Evolutionary conservation across 1,140 invertebrate species (phyloP).

Genomic region (Homalodisca vitripennis): DNA sequence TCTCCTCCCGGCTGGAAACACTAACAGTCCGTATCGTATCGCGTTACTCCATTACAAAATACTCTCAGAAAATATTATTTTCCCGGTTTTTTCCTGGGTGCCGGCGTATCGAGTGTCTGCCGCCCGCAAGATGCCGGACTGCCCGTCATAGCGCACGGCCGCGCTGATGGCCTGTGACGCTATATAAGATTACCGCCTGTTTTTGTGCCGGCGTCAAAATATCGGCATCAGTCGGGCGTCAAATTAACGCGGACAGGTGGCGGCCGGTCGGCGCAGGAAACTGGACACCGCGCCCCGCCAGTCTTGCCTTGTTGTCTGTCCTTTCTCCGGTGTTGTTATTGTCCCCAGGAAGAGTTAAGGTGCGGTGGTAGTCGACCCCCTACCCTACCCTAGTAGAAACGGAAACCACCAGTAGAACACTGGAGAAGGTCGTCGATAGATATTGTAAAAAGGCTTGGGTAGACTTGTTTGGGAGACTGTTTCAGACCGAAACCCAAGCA

Average conservation of each 20-base stretch:
- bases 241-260: slow-evolving; percentile 7
- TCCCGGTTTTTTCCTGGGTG: slow-evolving; percentile 15
- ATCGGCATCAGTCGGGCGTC: not conserved
- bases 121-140: not conserved
- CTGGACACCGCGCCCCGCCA: not conserved
- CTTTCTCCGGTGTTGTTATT: too few relatives aligned
- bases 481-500: too few relatives aligned
- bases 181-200: slow-evolving; percentile 26
- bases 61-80: slow-evolving; percentile 26
- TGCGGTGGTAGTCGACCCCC: too few relatives aligned
- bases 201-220: slow-evolving; percentile 23
- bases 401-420: too few relatives aligned
- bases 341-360: too few relatives aligned
- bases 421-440: too few relatives aligned
- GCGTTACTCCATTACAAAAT: slow-evolving; percentile 24
- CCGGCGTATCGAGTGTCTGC: slow-evolving; percentile 6
- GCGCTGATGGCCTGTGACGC: slow-evolving; percentile 20
- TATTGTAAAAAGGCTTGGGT: too few relatives aligned
- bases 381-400: too few relatives aligned
- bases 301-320: not conserved
- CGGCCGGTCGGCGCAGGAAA: not conserved
- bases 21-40: slow-evolving; percentile 11
- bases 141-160: slow-evolving; percentile 19
- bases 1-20: not conserved
- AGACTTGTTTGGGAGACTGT: too few relatives aligned